Evolutionary conservation across 2,113 vertebrate genomes (phyloP), one percentile per base, ranked within the genome.

Genomic region (Bostrychus sinensis): DNA sequence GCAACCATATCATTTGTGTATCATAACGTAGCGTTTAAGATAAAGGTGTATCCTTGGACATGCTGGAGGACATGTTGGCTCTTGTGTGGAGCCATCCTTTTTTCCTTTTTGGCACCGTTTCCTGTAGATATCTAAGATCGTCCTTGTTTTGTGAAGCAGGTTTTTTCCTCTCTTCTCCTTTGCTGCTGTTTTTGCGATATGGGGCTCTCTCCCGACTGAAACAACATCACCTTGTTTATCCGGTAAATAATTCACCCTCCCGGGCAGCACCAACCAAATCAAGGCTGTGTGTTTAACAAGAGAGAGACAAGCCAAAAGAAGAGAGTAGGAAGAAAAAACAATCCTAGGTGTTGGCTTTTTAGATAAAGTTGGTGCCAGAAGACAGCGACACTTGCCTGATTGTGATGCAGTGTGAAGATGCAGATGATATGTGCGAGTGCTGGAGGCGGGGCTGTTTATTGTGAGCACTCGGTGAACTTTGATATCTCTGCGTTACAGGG

Each of bases 171-270:
- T n/a, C n/a, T n/a, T n/a, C 39, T 46, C 17, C 0, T 25, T n/a
- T n/a, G 9, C 80, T 78, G 75, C 65, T 84, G 69, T 62, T 70
- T 65, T 76, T 55, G 73, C 56, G 65, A 68, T 77, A 66, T 73
- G 80, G 79, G 74, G 66, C 80, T 88, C 65, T 42, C 75, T 72
- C 82, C 76, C 7, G 78, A 77, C 85, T 86, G 77, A 85, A 83
- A 82, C 83, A 84, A 77, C 86, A 88, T 83, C 84, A 69, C 75
- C 82, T 88, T 89, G 90, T 91, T 91, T 89, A 88, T 88, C 82
- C 80, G 86, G 86, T 89, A 90, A 90, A 91, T 89, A 88, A 89
- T 87, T 88, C 81, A 83, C 79, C 79, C 82, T 77, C 73, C 70
- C 51, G 62, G 79, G 84, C 77, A 78, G 77, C 70, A 80, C 70